Evolutionary conservation across 23 tunicate species (phyloP).

Genomic region (Ciona savignyi): DNA sequence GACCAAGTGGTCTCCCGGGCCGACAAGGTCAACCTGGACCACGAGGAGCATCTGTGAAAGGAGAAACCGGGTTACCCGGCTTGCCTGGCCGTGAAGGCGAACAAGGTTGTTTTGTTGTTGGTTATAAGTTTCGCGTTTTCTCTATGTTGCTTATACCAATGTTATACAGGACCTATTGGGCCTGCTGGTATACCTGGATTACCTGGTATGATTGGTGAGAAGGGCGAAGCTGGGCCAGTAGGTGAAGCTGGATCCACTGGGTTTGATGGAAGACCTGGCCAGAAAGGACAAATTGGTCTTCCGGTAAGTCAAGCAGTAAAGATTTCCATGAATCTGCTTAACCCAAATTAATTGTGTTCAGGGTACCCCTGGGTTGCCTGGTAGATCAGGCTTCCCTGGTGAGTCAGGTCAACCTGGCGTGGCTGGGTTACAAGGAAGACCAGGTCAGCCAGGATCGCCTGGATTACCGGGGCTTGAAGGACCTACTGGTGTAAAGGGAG

Average conservation of each 20-base stretch:
- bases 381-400: slow-evolving; percentile 34
- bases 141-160: not conserved
- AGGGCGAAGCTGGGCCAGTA: slow-evolving; percentile 52
- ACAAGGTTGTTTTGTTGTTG: slow-evolving; percentile 34
- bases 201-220: slow-evolving; percentile 38
- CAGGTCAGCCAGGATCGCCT: slow-evolving; percentile 38
- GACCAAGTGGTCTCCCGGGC: slow-evolving; percentile 42
- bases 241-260: slow-evolving; percentile 44
- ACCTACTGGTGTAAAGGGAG: slow-evolving; percentile 33
- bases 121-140: too few species aligned
- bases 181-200: slow-evolving; percentile 47
- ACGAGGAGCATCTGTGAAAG: slow-evolving; percentile 40
- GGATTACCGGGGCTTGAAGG: slow-evolving; percentile 52
- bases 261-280: slow-evolving; percentile 27
- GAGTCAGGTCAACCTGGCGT: slow-evolving; percentile 41
- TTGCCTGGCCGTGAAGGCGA: slow-evolving; percentile 33
- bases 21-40: slow-evolving; percentile 41
- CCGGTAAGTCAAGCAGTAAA: slow-evolving; percentile 16
- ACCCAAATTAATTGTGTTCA: not conserved
- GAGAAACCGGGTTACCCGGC: slow-evolving; percentile 46
- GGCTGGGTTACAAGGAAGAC: slow-evolving; percentile 33
- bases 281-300: slow-evolving; percentile 25
- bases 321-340: not conserved
- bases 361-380: slow-evolving; percentile 22
- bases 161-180: slow-evolving; percentile 39